Conservation (phyloP, 2,888 invertebrate genomes). For the Tachina fera region DNA sequence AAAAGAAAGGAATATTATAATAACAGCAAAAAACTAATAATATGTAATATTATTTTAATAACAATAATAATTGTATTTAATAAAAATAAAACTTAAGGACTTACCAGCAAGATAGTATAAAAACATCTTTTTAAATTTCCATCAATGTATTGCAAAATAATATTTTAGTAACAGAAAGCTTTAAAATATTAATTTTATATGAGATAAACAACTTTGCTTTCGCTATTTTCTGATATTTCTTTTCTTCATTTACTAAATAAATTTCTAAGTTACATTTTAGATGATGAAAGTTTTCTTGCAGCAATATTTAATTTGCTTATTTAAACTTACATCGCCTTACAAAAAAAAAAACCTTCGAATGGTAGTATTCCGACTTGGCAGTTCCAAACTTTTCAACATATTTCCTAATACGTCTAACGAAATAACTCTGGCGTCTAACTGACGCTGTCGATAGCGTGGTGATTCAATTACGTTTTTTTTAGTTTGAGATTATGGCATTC, state of each 20-base stretch:
- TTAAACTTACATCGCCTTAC: background rate
- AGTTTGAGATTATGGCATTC: no score
- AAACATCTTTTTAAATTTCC: conserved; percentile 31
- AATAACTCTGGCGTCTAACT: no score
- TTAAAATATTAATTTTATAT: background rate
- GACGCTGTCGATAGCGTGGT: no score
- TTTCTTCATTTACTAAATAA: no score
- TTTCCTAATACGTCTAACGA: no score
- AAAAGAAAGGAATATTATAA: background rate
- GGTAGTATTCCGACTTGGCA: no score
- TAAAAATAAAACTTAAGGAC: conserved; percentile 19
- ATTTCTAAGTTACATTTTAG: no score
- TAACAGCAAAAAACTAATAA: conserved; percentile 21
- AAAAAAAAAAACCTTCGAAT: no score
- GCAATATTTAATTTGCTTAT: background rate
- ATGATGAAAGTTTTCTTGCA: background rate
- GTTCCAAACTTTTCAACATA: no score
- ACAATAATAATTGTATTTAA: conserved; percentile 10
- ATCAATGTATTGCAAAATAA: conserved; percentile 26
- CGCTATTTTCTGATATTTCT: background rate
- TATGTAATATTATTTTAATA: conserved; percentile 9
- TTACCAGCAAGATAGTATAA: conserved; percentile 18
- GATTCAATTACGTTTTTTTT: no score
- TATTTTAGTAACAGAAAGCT: conserved; percentile 20
- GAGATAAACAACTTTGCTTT: background rate